Percentiles rank a stretch among this genome's conserved stretches.
These are phyloP conservation scores for Leptopilina boulardi DNA, from an alignment of 1,140 invertebrate genomes.

Conservation along the genomic window DNA sequence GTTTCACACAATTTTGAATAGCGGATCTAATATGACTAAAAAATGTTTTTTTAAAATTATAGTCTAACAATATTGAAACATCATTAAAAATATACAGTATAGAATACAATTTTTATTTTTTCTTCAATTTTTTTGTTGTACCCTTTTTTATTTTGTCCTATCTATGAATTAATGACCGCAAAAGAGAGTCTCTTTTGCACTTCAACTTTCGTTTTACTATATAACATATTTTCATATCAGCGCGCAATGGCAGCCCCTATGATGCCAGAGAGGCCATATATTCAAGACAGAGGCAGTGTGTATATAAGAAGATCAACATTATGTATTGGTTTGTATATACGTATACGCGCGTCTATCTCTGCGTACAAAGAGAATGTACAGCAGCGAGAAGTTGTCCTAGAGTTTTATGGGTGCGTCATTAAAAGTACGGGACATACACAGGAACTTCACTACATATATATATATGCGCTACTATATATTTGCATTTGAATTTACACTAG, in stretches of 20 bases:
- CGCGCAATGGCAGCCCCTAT: background rate
- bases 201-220: background rate
- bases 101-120: too few relatives aligned
- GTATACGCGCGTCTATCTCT: background rate
- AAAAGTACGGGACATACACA: background rate
- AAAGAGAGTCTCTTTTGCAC: background rate
- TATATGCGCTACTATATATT: too few relatives aligned
- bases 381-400: background rate
- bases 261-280: constrained; percentile 6
- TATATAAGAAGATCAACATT: background rate
- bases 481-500: background rate
- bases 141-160: too few relatives aligned
- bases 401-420: constrained; percentile 8
- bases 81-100: too few relatives aligned
- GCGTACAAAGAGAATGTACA: constrained; percentile 6
- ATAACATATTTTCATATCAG: constrained; percentile 23
- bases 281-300: constrained; percentile 8
- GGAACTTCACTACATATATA: background rate
- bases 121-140: too few relatives aligned
- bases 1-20: too few relatives aligned
- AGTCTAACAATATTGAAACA: too few relatives aligned
- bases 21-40: too few relatives aligned
- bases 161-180: background rate
- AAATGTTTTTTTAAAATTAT: too few relatives aligned
- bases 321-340: background rate